phyloP scores from a whole-genome alignment of 2,888 invertebrate genomes.

The Mycogona germanica region DNA sequence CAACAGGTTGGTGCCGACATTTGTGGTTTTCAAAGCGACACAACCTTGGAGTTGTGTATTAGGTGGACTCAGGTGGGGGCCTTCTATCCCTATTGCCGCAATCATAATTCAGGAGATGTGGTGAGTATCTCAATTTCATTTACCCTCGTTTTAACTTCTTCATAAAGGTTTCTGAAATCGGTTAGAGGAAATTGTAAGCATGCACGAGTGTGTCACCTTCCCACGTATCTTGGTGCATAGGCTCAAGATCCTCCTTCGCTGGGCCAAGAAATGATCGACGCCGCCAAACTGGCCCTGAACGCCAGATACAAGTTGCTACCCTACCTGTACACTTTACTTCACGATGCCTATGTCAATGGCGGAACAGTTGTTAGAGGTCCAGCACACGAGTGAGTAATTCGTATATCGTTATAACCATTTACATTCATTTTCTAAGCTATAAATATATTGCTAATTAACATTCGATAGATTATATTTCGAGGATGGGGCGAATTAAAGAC shows the following conservation, averaged over 20 bases:
- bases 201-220: neutral
- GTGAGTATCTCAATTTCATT: neutral
- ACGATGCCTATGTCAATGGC: conserved; percentile 31
- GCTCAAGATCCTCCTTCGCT: conserved; percentile 18
- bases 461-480: too few species aligned
- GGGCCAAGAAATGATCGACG: conserved; percentile 14
- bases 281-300: conserved; percentile 9
- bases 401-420: too few species aligned
- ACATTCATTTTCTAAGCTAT: too few species aligned
- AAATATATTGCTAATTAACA: too few species aligned
- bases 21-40: conserved; percentile 6
- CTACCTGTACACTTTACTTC: conserved; percentile 38
- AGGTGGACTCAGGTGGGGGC: conserved; percentile 13
- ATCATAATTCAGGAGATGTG: neutral
- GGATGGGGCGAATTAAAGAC: too few species aligned
- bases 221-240: neutral
- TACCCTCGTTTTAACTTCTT: too few species aligned
- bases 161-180: too few species aligned
- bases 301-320: conserved; percentile 37
- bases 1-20: conserved; percentile 13
- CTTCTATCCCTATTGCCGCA: conserved; percentile 8
- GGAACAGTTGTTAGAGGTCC: conserved; percentile 33
- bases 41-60: conserved; percentile 8
- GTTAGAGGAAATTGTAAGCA: neutral
- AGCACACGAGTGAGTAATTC: conserved; percentile 33